Base-by-base conservation (phyloP, 2,888 invertebrate genomes). In the Sinohyriopsis cumingii region DNA sequence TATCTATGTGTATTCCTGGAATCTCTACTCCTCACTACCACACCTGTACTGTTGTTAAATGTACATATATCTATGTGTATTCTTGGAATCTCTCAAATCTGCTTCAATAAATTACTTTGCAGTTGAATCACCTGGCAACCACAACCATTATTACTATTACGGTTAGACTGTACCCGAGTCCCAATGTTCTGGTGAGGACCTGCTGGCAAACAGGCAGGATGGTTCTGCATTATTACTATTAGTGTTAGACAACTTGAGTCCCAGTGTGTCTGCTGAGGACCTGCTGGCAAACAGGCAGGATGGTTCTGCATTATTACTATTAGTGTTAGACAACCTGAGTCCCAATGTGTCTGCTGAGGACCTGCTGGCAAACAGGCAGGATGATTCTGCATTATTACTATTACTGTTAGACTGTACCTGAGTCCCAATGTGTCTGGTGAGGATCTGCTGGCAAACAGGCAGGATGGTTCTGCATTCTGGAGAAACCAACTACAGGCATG, bases 401-500 rank as follows among this genome's bases (percentile, higher is more conserved):
- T 33, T 15, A 45, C 24, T 18, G n/a, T 24, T n/a, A 19, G n/a
- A 19, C 54, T 28, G 53, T 24, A 88, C 88, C 86, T 84, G 24
- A 87, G 75, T 19, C 83, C 86, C n/a, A 84, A 66, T 18, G 84
- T 82, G 3, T 78, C 78, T n/a, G 80, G 75, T 1, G 86, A 81
- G 6, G 85, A 83, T 28, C 87, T 76, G 63, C 86, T 86, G 12
- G 82, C 79, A 64, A 95, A 90, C 55, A 94, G 92, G 71, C 94
- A 94, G 66, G 92, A 91, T 0, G 94, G 93, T 89, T 95, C 94
- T 82, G 93, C 93, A 73, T 93, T 93, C 91, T 93, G 93, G 15
- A 94, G 92, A 80, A 94, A 93, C 94, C 95, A 95, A 86, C 94
- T 94, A 79, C 94, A 91, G 55, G 94, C 92, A 69, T 93, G 92